A percentile compares a stretch with the other conserved stretches of the same genome.
These are phyloP conservation scores for Orycteropus afer DNA, from an alignment of 2,113 vertebrate species.

Conservation along the genomic window DNA sequence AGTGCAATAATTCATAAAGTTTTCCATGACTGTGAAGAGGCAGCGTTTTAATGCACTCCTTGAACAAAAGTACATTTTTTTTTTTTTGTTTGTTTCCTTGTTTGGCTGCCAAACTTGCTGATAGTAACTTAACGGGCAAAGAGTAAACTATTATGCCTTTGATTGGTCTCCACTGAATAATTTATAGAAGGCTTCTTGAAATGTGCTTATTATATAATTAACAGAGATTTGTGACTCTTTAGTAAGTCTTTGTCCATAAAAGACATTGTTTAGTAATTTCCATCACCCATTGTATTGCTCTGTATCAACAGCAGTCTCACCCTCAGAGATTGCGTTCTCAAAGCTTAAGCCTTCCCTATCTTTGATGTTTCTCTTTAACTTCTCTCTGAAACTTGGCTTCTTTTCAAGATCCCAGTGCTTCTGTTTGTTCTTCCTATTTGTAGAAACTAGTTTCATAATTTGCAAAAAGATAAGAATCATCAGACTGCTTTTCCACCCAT, in stretches of 20 bases:
- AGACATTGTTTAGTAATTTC: constrained; percentile 25
- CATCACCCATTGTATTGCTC: not conserved
- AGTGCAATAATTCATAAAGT: constrained; percentile 67
- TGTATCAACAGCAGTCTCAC: not conserved
- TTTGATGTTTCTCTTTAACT: not conserved
- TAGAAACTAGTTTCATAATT: not conserved
- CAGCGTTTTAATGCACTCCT: constrained; percentile 39
- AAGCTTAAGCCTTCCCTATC: not conserved
- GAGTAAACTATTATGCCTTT: constrained; percentile 65
- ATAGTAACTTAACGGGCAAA: constrained; percentile 67
- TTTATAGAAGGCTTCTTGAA: constrained; percentile 52
- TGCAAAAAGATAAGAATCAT: not conserved
- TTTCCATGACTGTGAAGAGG: constrained; percentile 58
- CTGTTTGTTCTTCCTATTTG: not conserved
- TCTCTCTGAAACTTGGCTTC: not conserved
- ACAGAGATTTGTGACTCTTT: constrained; percentile 47
- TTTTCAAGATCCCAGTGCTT: not conserved
- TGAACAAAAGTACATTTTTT: constrained; percentile 63
- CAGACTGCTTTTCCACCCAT: not conserved
- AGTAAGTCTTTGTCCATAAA: constrained; percentile 39
- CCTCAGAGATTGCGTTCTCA: not conserved
- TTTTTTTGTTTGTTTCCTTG: constrained; percentile 52
- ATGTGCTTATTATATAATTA: constrained; percentile 57
- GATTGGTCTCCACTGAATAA: constrained; percentile 61
- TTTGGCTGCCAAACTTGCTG: constrained; percentile 62